A percentile compares a stretch with the other conserved stretches of the same genome.
Evolutionary conservation across 2,797 vertebrate genomes (phyloP).

Genomic region (Acomys russatus): DNA sequence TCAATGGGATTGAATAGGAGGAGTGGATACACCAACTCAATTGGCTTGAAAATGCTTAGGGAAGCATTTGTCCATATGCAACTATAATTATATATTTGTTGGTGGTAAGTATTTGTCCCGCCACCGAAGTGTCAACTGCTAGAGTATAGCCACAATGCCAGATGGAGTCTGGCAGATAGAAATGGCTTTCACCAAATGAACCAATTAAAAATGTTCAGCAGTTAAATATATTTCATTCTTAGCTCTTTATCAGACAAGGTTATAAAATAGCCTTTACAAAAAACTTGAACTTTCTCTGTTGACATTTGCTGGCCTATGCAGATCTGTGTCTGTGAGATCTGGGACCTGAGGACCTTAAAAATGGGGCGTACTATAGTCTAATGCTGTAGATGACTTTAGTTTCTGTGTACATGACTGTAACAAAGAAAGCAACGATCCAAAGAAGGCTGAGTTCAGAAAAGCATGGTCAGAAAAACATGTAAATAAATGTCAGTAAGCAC

Average conservation of each 20-base stretch:
- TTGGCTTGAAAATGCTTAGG: not conserved
- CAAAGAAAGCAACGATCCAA: not conserved
- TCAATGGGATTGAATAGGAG: not conserved
- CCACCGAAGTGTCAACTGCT: not conserved
- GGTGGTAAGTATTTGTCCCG: not conserved
- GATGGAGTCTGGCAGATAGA: not conserved
- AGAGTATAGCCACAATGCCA: not conserved
- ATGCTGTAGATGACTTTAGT: not conserved
- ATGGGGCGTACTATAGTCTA: not conserved
- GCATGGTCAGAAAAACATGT: not conserved
- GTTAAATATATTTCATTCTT: not conserved
- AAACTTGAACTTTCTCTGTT: not conserved
- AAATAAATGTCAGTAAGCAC: not conserved
- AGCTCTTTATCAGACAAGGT: not conserved
- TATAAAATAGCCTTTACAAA: not conserved
- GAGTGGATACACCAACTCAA: not conserved
- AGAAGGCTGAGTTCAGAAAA: not conserved
- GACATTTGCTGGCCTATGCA: not conserved
- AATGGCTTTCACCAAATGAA: constrained; percentile 35
- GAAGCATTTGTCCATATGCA: not conserved
- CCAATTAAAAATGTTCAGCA: constrained; percentile 17
- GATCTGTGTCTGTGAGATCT: not conserved
- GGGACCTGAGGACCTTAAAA: not conserved
- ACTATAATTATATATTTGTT: not conserved
- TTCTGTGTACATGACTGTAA: not conserved